These are phyloP conservation scores for Brachylomia viminalis DNA, from an alignment of 2,888 invertebrate species.

Conservation along the genomic window DNA sequence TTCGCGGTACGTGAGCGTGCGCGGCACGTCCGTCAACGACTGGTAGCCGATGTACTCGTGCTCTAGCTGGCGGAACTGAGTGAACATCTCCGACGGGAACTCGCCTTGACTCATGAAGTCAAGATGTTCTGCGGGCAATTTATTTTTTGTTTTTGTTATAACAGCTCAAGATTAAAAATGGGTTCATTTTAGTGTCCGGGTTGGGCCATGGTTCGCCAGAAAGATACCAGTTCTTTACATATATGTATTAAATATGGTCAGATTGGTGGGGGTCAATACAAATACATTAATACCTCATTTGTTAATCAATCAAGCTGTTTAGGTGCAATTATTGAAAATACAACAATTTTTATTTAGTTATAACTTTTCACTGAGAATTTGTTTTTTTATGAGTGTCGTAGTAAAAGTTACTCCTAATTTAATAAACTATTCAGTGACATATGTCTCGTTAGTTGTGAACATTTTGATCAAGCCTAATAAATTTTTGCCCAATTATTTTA, in stretches of 20 bases:
- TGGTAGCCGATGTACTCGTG: conserved; percentile 98
- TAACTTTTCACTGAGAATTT: neutral
- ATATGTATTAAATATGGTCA: neutral
- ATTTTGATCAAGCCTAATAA: too few species aligned
- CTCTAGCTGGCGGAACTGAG: conserved; percentile 96
- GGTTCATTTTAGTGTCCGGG: neutral
- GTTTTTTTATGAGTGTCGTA: neutral
- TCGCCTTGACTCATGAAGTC: conserved; percentile 98
- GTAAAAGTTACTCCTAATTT: neutral
- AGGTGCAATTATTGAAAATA: neutral
- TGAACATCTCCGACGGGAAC: conserved; percentile 93
- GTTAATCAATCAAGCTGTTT: neutral
- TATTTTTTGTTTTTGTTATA: neutral
- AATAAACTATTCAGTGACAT: neutral
- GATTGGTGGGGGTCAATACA: neutral
- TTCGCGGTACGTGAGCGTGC: conserved; percentile 94
- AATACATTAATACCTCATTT: neutral
- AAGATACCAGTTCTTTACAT: neutral
- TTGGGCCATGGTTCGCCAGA: neutral
- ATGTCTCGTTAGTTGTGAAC: neutral
- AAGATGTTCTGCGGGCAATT: conserved; percentile 94
- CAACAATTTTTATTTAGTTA: neutral
- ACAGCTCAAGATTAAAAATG: neutral
- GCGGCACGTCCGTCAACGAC: conserved; percentile 98
- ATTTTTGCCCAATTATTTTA: neutral